Base-by-base conservation (phyloP, 2,113 vertebrate species). In the Sturnira hondurensis region DNA sequence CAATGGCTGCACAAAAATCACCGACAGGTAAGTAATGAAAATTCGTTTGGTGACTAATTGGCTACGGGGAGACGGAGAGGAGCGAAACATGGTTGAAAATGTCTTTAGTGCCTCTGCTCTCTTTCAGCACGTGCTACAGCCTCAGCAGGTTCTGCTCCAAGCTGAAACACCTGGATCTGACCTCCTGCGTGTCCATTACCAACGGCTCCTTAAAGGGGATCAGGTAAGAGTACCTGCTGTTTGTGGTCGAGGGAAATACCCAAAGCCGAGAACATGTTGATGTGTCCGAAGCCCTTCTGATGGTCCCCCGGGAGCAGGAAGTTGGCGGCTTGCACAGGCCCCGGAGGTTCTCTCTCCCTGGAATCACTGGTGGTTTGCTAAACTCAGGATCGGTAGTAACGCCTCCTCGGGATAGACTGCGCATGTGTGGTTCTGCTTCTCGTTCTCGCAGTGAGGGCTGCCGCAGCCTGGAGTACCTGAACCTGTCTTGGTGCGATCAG, bases 1-100 rank as follows among this genome's bases (percentile, higher is more conserved):
- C 90, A 99, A 99, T 17, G 99, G 99, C 89, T 99, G 99, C 98
- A 99, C 99, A 96, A 99, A 99, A 98, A 99, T 99, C 98, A 99
- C 99, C 28, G 99, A 99, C 98, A 99, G 98, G 99, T 99, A 98
- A 97, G 98, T 86, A 61, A 58, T 94, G 33, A 31, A 86, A 92
- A 86, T 95, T 67, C 87, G 73, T 94, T 86, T 54, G 56, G 94
- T 38, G 58, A 73, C 31, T 9, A 4, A 76, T 31, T 68, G 47
- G 63, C 43, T 36, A 3, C 3, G 31, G 68, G 96, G 94, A 86
- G 31, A 24, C 10, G 1, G 13, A 71, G 2, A 38, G 91, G 85
- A 81, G 96, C 84, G 97, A 97, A 96, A 95, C 97, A 94, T 96
- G 94, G 94, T 96, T 97, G 97, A 97, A 97, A 96, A 96, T 96